Evolutionary conservation across 2,113 vertebrate genomes (phyloP).

Genomic region (Aphelocoma coerulescens): DNA sequence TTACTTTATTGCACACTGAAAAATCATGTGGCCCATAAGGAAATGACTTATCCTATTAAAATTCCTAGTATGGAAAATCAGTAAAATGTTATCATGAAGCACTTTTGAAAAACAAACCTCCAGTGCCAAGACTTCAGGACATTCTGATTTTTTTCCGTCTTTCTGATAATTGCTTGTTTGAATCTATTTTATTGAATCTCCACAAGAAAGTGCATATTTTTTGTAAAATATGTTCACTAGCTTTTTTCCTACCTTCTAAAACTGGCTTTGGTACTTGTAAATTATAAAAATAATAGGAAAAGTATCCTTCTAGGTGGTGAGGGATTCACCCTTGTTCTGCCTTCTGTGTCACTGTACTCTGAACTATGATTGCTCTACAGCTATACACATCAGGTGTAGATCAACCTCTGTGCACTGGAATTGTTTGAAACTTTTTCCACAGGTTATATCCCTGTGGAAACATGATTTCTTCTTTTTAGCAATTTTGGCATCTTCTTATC

Average conservation of each 20-base stretch:
- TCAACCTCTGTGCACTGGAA: not conserved
- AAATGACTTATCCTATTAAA: not conserved
- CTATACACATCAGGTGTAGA: not conserved
- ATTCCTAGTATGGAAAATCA: not conserved
- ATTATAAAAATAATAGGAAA: not conserved
- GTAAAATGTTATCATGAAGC: not conserved
- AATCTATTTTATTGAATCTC: not conserved
- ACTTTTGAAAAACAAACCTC: not conserved
- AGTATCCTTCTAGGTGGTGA: not conserved
- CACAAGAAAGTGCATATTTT: not conserved
- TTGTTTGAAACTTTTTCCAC: not conserved
- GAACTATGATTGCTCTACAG: not conserved
- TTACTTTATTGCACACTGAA: not conserved
- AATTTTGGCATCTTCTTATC: not conserved
- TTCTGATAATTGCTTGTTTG: not conserved
- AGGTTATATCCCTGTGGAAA: not conserved
- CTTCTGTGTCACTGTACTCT: not conserved
- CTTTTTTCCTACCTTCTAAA: not conserved
- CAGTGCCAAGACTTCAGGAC: not conserved
- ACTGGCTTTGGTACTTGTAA: not conserved
- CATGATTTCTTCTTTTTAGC: not conserved
- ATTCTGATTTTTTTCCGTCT: not conserved
- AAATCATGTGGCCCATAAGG: not conserved
- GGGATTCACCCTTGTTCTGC: not conserved
- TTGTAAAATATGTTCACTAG: not conserved